These are phyloP conservation scores for Sinocyclocheilus rhinocerous DNA, from an alignment of 2,113 vertebrate species.

Conservation along the genomic window DNA sequence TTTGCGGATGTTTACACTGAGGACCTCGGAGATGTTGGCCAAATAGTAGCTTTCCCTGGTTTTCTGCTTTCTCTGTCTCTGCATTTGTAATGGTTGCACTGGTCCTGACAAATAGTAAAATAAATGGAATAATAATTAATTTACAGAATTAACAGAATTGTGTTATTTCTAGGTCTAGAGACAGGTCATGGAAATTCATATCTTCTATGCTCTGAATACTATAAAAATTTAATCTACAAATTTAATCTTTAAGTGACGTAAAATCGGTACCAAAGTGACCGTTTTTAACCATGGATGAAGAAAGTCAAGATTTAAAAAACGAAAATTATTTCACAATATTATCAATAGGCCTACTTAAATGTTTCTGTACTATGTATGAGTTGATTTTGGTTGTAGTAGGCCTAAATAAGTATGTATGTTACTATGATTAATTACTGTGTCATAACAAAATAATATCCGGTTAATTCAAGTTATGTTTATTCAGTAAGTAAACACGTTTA, in stretches of 20 bases:
- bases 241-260: background rate
- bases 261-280: background rate
- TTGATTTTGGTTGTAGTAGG: background rate
- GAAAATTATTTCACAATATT: background rate
- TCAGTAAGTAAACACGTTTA: background rate
- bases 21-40: background rate
- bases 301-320: too few relatives aligned
- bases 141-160: background rate
- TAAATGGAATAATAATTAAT: too few relatives aligned
- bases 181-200: background rate
- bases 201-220: background rate
- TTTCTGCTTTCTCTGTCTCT: background rate
- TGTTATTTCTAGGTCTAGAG: background rate
- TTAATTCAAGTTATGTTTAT: background rate
- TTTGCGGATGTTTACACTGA: conserved; percentile 9
- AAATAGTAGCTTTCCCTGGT: conserved; percentile 6
- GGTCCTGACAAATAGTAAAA: background rate
- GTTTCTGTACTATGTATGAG: background rate
- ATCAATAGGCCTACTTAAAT: background rate
- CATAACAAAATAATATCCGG: background rate
- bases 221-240: background rate
- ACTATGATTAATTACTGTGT: background rate
- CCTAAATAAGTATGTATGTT: background rate
- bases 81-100: too few relatives aligned
- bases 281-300: background rate